Evolutionary conservation across 2,888 invertebrate species (phyloP).

Genomic region (Brachyopa scutellaris): DNA sequence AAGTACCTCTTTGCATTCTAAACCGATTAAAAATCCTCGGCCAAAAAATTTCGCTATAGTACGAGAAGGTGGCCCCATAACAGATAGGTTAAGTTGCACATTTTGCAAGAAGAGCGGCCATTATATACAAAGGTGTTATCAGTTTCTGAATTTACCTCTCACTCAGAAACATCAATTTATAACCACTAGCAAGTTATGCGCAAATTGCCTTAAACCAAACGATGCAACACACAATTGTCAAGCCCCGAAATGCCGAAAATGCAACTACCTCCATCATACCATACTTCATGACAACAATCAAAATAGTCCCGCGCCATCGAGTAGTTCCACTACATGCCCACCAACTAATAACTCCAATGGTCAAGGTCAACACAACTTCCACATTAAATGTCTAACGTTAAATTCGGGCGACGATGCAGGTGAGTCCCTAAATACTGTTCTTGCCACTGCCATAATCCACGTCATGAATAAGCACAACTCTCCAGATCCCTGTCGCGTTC

Average conservation of each 20-base stretch:
- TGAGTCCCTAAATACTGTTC: not conserved
- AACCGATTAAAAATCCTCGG: not conserved
- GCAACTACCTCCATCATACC: slow-evolving; percentile 5
- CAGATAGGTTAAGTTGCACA: not conserved
- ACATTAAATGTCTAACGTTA: too few relatives aligned
- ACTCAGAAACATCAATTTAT: not conserved
- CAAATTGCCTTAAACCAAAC: not conserved
- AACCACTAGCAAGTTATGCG: not conserved
- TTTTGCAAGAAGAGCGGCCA: slow-evolving; percentile 3
- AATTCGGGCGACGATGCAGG: not conserved
- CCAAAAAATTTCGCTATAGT: slow-evolving; percentile 5
- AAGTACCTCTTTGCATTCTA: slow-evolving; percentile 12
- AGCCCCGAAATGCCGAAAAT: not conserved
- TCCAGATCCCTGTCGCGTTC: slow-evolving; percentile 17
- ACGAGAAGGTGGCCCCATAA: too few relatives aligned
- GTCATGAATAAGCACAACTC: not conserved
- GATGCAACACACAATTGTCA: not conserved
- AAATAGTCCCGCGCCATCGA: too few relatives aligned
- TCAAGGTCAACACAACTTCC: too few relatives aligned
- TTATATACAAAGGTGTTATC: slow-evolving; percentile 8
- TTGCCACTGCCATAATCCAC: slow-evolving; percentile 4
- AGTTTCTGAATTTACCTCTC: not conserved
- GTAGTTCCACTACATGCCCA: too few relatives aligned
- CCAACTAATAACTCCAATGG: too few relatives aligned
- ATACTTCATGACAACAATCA: slow-evolving; percentile 13